Evolutionary conservation across 2,888 invertebrate species (phyloP).

Genomic region (Hemicrepidius hirtus): DNA sequence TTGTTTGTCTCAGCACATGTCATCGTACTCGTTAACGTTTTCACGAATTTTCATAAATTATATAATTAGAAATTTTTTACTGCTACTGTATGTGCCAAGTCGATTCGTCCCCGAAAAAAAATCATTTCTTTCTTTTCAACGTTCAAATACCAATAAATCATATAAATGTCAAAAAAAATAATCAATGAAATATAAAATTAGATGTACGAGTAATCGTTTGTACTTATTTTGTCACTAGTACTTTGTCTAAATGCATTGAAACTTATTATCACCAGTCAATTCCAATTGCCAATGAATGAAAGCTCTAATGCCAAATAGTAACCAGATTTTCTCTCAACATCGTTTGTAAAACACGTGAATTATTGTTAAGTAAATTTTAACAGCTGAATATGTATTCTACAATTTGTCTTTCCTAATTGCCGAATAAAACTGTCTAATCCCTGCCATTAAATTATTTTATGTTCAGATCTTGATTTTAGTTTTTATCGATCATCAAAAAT

Average conservation of each 20-base stretch:
- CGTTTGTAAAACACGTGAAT: slow-evolving; percentile 15
- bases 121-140: not conserved
- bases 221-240: slow-evolving; percentile 1
- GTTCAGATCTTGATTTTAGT: no score
- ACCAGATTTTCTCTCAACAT: not conserved
- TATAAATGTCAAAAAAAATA: not conserved
- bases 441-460: no score
- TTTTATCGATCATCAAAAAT: no score
- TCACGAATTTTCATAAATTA: slow-evolving; percentile 6
- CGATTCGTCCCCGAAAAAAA: not conserved
- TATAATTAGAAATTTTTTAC: not conserved
- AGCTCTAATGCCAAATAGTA: slow-evolving; percentile 25
- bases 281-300: slow-evolving; percentile 1
- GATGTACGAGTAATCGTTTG: not conserved
- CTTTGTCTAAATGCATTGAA: not conserved
- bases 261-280: not conserved
- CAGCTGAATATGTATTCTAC: no score
- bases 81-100: not conserved
- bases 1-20: not conserved
- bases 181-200: not conserved
- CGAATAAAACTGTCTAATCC: no score
- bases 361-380: no score
- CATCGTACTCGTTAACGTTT: not conserved
- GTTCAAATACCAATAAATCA: not conserved
- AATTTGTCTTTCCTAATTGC: no score